Evolutionary conservation across 2,797 vertebrate genomes (phyloP).

Genomic region (Prionace glauca): DNA sequence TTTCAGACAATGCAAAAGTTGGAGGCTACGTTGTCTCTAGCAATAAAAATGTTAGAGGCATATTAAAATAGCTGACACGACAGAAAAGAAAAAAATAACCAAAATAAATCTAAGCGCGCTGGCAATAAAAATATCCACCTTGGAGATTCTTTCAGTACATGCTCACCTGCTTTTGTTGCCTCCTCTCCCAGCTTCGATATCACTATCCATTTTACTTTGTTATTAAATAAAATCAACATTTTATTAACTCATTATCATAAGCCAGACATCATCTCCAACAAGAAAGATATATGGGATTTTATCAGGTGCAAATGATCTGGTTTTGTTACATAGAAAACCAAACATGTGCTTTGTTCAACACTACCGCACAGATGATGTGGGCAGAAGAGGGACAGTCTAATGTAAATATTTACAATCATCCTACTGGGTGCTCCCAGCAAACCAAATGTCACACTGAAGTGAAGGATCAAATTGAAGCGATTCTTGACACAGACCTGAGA

Average conservation of each 20-base stretch:
- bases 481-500: slow-evolving; percentile 35
- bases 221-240: slow-evolving; percentile 12
- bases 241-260: slow-evolving; percentile 1
- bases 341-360: not conserved
- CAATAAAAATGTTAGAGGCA: slow-evolving; percentile 2
- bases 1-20: slow-evolving; percentile 17
- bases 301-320: not conserved
- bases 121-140: not conserved
- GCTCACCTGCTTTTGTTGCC: not conserved
- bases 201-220: not conserved
- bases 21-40: not conserved
- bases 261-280: not conserved
- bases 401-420: slow-evolving; percentile 26
- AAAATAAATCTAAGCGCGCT: not conserved
- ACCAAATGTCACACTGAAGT: not conserved
- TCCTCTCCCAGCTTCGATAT: not conserved
- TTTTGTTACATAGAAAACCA: not conserved
- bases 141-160: slow-evolving; percentile 22
- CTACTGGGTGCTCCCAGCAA: not conserved
- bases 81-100: not conserved
- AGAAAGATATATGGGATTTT: not conserved
- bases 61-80: not conserved
- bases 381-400: not conserved
- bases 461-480: slow-evolving; percentile 19
- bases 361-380: not conserved